Percentiles rank a stretch among this genome's conserved stretches.
phyloP scores from a whole-genome alignment of 2,888 invertebrate genomes.

The Deilephila porcellus region DNA sequence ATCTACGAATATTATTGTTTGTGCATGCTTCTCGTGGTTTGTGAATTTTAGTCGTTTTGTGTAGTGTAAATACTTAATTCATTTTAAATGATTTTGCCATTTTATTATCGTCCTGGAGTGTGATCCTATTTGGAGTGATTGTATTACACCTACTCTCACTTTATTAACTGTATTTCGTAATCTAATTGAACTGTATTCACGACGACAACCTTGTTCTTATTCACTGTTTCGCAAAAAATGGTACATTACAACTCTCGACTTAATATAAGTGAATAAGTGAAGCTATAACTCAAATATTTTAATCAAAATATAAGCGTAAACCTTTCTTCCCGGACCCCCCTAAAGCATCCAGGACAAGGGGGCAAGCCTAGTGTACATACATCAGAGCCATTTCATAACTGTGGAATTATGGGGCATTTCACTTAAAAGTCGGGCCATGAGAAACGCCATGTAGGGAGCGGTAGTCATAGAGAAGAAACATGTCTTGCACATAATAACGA shows the following conservation, averaged over 20 bases:
- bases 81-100: no score
- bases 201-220: no score
- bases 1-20: neutral
- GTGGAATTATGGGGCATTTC: conserved; percentile 52
- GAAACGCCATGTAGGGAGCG: neutral
- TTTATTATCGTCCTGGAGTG: no score
- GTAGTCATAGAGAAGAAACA: no score
- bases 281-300: conserved; percentile 26
- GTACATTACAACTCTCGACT: neutral
- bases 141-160: no score
- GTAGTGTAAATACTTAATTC: no score
- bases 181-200: no score
- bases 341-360: conserved; percentile 26
- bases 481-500: no score
- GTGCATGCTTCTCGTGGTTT: neutral
- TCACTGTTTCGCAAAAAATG: neutral
- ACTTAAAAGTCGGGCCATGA: conserved; percentile 38
- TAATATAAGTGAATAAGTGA: neutral
- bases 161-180: no score
- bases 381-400: conserved; percentile 52
- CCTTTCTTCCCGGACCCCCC: conserved; percentile 5
- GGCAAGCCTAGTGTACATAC: conserved; percentile 35
- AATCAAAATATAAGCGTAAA: conserved; percentile 30
- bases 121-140: no score
- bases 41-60: neutral